phyloP scores from a whole-genome alignment of 2,113 vertebrate genomes.

The Bubo bubo region DNA sequence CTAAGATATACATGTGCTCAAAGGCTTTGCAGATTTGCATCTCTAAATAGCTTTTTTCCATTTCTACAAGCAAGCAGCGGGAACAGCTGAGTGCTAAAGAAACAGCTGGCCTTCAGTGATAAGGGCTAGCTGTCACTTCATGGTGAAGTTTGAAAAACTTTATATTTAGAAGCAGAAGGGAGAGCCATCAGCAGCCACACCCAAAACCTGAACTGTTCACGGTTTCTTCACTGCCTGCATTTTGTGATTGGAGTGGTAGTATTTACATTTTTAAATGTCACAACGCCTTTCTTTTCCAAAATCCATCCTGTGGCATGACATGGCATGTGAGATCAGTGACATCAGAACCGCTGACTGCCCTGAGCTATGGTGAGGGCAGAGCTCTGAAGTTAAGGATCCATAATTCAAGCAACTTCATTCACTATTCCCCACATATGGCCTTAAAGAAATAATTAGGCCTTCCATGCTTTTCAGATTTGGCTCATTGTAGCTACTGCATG shows the following conservation, averaged over 20 bases:
- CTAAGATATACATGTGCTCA: not conserved
- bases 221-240: not conserved
- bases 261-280: not conserved
- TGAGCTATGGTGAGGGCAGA: not conserved
- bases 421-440: rapidly evolving
- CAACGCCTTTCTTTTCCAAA: not conserved
- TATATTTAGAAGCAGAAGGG: conserved; percentile 44
- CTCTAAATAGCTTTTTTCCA: conserved; percentile 59
- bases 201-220: not conserved
- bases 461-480: not conserved
- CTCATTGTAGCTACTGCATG: not conserved
- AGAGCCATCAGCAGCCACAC: conserved; percentile 23
- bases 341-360: not conserved
- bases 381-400: not conserved
- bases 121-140: conserved; percentile 35
- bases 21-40: conserved; percentile 23
- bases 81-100: conserved; percentile 42
- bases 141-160: conserved; percentile 30
- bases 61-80: not conserved
- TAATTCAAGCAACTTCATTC: not conserved
- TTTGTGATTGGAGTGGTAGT: not conserved
- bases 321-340: not conserved
- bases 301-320: not conserved
- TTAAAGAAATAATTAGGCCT: not conserved
- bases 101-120: conserved; percentile 61